Evolutionary conservation across 2,888 invertebrate species (phyloP).

Genomic region (Strigamia maritima): DNA sequence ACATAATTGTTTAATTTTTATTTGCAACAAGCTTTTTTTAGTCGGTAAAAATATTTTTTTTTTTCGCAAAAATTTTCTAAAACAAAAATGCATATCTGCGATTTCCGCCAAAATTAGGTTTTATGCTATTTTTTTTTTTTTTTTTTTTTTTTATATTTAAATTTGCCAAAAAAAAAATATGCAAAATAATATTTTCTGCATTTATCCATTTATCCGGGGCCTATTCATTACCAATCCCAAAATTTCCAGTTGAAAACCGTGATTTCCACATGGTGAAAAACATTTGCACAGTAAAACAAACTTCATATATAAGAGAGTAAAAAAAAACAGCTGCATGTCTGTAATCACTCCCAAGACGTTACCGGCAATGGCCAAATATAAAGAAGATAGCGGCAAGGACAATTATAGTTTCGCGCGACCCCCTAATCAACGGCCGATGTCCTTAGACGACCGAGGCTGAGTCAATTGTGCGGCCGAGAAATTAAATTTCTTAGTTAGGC

Average conservation of each 20-base stretch:
- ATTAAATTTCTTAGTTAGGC: slow-evolving; percentile 6
- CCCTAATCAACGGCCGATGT: slow-evolving; percentile 13
- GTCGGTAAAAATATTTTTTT: too few species aligned
- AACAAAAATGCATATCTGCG: too few species aligned
- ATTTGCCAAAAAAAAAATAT: too few species aligned
- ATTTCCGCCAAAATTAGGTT: too few species aligned
- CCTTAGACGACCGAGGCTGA: neutral
- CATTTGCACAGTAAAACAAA: neutral
- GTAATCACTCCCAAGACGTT: neutral
- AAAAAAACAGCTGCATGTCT: neutral
- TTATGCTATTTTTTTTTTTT: too few species aligned
- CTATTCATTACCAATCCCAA: too few species aligned
- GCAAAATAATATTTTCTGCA: too few species aligned
- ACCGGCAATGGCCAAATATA: neutral
- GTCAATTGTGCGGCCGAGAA: neutral
- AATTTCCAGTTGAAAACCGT: neutral
- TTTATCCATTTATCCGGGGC: too few species aligned
- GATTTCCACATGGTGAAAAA: neutral
- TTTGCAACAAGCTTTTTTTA: too few species aligned
- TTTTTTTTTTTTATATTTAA: too few species aligned
- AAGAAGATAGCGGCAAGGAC: neutral
- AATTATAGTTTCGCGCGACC: neutral
- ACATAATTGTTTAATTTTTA: too few species aligned
- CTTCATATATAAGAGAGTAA: neutral
- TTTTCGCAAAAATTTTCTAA: too few species aligned